Percentiles rank a stretch among this genome's conserved stretches.
These are phyloP conservation scores for Chondrilla cf. caribensis DNA, from an alignment of 37 sponge, comb jelly and placozoan species.

Conservation along the genomic window DNA sequence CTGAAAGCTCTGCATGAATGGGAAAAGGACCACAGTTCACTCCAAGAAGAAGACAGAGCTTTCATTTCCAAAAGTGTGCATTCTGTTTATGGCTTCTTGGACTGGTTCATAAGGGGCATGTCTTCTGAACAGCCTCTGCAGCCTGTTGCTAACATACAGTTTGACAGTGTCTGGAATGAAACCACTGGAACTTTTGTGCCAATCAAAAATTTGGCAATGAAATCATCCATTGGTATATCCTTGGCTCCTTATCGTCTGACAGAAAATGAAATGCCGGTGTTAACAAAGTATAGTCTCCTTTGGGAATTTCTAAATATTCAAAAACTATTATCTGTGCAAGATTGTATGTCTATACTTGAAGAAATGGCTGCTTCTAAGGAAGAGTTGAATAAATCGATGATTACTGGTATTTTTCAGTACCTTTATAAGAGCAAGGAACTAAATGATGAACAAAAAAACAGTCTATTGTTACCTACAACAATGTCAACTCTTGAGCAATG, in stretches of 20 bases:
- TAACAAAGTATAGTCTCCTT: neutral
- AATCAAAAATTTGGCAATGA: neutral
- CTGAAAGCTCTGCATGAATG: neutral
- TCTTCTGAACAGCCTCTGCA: too few species aligned
- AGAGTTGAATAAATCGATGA: too few species aligned
- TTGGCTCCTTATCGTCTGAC: slow-evolving; percentile 15
- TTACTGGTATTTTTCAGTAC: neutral
- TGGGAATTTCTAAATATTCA: neutral
- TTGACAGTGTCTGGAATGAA: slow-evolving; percentile 2
- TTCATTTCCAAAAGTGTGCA: neutral
- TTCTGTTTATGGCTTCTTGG: too few species aligned
- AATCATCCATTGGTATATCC: neutral
- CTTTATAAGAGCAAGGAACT: neutral
- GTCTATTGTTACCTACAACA: slow-evolving; percentile 38
- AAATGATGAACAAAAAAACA: neutral
- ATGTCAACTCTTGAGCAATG: slow-evolving; percentile 1
- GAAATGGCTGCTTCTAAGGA: neutral
- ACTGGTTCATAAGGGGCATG: too few species aligned
- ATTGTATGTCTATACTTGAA: neutral
- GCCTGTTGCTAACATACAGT: neutral
- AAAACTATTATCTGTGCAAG: neutral
- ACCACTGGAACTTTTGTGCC: neutral
- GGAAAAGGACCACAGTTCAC: neutral
- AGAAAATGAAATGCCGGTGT: neutral
- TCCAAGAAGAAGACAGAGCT: neutral